Percentiles rank a stretch among this genome's conserved stretches.
phyloP scores from a whole-genome alignment of 2,797 vertebrate genomes.

The Huso huso region DNA sequence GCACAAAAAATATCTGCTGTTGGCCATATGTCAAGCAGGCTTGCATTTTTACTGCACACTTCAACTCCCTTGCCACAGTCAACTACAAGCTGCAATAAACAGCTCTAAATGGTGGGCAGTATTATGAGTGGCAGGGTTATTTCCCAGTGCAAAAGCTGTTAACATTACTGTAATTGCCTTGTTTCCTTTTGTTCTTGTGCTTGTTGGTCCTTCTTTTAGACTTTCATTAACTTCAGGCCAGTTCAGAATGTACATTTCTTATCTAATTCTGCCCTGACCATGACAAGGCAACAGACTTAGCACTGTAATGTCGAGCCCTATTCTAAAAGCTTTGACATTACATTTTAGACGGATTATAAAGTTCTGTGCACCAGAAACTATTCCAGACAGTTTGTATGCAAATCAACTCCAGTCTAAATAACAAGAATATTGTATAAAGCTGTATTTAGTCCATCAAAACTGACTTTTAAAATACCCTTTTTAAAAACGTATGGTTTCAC shows the following conservation, averaged over 20 bases:
- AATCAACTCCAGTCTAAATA: too few relatives aligned
- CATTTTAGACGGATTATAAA: too few relatives aligned
- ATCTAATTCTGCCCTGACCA: neutral
- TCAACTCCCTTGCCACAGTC: constrained; percentile 9
- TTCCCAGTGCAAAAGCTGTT: constrained; percentile 18
- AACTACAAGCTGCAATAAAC: constrained; percentile 7
- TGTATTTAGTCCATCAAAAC: too few relatives aligned
- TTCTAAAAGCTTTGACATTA: too few relatives aligned
- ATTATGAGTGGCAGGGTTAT: constrained; percentile 4
- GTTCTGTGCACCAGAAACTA: too few relatives aligned
- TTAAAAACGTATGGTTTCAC: too few relatives aligned
- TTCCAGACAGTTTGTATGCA: too few relatives aligned
- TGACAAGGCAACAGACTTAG: too few relatives aligned
- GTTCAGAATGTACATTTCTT: constrained; percentile 12
- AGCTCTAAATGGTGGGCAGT: constrained; percentile 12
- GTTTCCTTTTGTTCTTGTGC: constrained; percentile 12
- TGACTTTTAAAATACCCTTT: too few relatives aligned
- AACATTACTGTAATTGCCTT: constrained; percentile 14
- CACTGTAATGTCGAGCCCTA: neutral
- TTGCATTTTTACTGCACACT: constrained; percentile 13
- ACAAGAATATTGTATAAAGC: too few relatives aligned
- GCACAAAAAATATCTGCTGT: constrained; percentile 15
- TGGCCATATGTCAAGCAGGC: constrained; percentile 20
- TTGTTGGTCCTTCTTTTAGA: constrained; percentile 11
- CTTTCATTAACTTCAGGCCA: constrained; percentile 5